Percentiles rank a stretch among this genome's conserved stretches.
Evolutionary conservation across 2,113 vertebrate species (phyloP).

Genomic region (Saiga tatarica): DNA sequence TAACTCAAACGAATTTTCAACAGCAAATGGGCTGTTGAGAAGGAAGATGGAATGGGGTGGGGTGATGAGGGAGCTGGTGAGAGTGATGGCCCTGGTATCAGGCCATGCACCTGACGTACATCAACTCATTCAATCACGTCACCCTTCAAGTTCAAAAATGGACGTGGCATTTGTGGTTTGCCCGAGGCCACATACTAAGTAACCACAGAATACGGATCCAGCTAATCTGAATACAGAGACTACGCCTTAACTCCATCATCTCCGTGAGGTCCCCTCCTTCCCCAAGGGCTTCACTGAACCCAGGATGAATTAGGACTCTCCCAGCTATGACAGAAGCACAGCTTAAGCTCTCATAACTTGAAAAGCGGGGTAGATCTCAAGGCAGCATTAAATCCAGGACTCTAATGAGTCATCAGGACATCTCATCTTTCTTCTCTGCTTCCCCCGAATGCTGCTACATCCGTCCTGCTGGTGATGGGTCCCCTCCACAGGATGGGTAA

Average conservation of each 20-base stretch:
- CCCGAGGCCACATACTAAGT: background rate
- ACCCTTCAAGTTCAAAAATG: background rate
- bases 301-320: background rate
- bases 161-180: background rate
- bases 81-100: rapidly evolving
- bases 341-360: background rate
- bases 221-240: background rate
- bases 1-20: background rate
- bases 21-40: background rate
- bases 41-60: background rate
- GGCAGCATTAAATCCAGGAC: background rate
- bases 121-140: background rate
- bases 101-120: background rate
- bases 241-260: rapidly evolving
- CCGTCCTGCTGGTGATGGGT: background rate
- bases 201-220: background rate
- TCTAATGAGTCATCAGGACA: rapidly evolving
- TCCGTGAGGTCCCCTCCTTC: background rate
- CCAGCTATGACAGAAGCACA: background rate
- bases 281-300: background rate
- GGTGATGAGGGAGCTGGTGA: background rate
- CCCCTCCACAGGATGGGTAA: background rate
- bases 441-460: background rate
- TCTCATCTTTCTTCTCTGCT: background rate
- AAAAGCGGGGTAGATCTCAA: background rate